Evolutionary conservation across 2,888 invertebrate genomes (phyloP), one percentile per base, ranked within the genome.

Genomic region (Dione juno): DNA sequence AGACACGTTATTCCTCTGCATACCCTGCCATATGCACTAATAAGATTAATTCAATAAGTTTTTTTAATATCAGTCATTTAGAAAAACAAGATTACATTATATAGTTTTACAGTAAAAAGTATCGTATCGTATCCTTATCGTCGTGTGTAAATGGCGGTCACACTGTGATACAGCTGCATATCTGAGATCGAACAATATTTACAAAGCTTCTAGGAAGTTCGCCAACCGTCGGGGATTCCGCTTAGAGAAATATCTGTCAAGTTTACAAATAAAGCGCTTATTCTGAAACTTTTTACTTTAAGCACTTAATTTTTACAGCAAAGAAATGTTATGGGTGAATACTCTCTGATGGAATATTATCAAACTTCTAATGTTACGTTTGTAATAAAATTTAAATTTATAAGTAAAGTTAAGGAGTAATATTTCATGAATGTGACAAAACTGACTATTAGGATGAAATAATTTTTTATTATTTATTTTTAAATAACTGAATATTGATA

Each of bases 161-260:
- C 45, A 16, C 28, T 28, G 16, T 45, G 61, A 61, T 43, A 61
- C 61, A 61, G 28, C 61, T 61, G 61, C 61, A 61, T 61, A 61
- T 45, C 61, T 61, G 28, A 45, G 45, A 28, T 28, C 28, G 61
- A 61, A 61, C 61, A 43, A 61, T 61, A 45, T 45, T 61, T 28
- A 45, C 61, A 61, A 61, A 61, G 61, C 61, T 61, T 45, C 28
- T 28, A 43, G 45, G 45, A 61, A 45, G n/a, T 61, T 35, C 61
- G 28, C 61, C 28, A 61, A 35, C 61, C 61, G 35, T 28, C 61
- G 45, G 61, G 45, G 45, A 61, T n/a, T 45, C n/a, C 28, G 28
- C 43, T 61, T n/a, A 61, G 45, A 61, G 61, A 61, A 61, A 28
- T 45, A 45, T 61, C 61, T 61, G 43, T 35, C 45, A 35, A 61